A percentile compares a stretch with the other conserved stretches of the same genome.
phyloP scores from a whole-genome alignment of 23 tunicate genomes.

The Ciona savignyi region DNA sequence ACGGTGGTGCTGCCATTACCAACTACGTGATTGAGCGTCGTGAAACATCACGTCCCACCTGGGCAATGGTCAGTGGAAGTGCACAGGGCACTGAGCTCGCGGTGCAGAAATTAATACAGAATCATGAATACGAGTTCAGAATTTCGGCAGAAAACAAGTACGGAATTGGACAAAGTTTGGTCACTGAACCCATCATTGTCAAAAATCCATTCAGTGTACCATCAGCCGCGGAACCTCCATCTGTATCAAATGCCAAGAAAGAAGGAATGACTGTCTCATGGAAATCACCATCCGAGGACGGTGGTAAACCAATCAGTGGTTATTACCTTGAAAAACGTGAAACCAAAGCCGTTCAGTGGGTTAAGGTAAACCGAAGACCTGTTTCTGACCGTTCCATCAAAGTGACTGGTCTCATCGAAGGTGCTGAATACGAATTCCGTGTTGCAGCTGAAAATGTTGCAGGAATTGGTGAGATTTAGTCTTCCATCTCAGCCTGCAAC shows the following conservation, averaged over 20 bases:
- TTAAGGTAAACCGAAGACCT: conserved; percentile 69
- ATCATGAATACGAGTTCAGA: conserved; percentile 94
- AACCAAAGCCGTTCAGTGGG: conserved; percentile 83
- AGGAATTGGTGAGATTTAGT: conserved; percentile 56
- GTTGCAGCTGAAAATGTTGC: conserved; percentile 87
- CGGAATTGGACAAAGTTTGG: conserved; percentile 61
- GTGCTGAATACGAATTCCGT: conserved; percentile 85
- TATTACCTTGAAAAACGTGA: conserved; percentile 83
- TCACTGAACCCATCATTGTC: conserved; percentile 54
- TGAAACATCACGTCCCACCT: conserved; percentile 92
- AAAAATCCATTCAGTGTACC: conserved; percentile 81
- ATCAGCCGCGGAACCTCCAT: conserved; percentile 53
- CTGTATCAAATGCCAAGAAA: conserved; percentile 48
- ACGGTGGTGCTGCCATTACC: conserved; percentile 87
- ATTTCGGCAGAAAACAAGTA: conserved; percentile 88
- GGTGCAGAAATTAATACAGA: conserved; percentile 46
- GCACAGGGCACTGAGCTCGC: conserved; percentile 29
- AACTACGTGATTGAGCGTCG: conserved; percentile 77
- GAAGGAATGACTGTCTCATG: conserved; percentile 67
- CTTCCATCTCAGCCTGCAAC: conserved; percentile 69
- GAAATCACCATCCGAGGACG: conserved; percentile 83
- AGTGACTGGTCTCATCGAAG: conserved; percentile 52
- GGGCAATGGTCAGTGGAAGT: conserved; percentile 84
- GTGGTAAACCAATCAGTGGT: conserved; percentile 88
- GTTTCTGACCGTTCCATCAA: conserved; percentile 59